Base-by-base conservation (phyloP, 2,113 vertebrate genomes). In the Stictonetta naevosa region DNA sequence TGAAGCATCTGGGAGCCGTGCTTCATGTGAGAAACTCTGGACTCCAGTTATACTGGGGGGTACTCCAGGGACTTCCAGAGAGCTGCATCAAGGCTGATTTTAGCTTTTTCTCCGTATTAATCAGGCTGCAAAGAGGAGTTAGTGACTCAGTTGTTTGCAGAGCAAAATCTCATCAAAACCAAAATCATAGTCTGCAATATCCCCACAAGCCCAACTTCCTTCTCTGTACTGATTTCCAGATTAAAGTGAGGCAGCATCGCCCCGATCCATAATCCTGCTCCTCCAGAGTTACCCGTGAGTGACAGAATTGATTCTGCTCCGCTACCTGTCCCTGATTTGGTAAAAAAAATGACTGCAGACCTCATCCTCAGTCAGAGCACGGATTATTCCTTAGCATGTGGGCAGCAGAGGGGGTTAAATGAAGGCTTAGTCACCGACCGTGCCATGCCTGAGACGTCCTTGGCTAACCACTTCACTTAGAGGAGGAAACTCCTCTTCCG, bases 241-340 rank as follows among this genome's bases (percentile, higher is more conserved):
- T 96, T 66, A 92, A 92, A 96, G 72, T 4, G 7, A 0, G 44
- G 95, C 90, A 88, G 86, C 83, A 52, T 85, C 18, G 1, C 78
- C 90, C 94, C 63, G 84, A 93, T 97, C 95, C 95, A 94, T 93
- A 96, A 97, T 94, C 96, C 96, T 38, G 82, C 88, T 96, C 82
- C 96, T 96, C 91, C 96, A 87, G 76, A 92, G 93, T 79, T 90
- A 66, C 52, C 72, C 52, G 58, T 94, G 96, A 97, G 96, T 96
- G 97, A 96, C 95, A 97, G 98, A 95, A 97, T 94, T 40, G 97
- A 97, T 97, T 96, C 94, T 87, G 72, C 92, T 87, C n/a, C 0
- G 6, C 83, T 83, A 31, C 76, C 78, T 74, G 94, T 64, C 86
- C 92, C 92, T 56, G 74, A 4, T 16, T 60, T 52, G 88, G 67